Percentiles rank a stretch among this genome's conserved stretches.
Conservation (phyloP, 1,140 invertebrate species). For the Drosophila ananassae region DNA sequence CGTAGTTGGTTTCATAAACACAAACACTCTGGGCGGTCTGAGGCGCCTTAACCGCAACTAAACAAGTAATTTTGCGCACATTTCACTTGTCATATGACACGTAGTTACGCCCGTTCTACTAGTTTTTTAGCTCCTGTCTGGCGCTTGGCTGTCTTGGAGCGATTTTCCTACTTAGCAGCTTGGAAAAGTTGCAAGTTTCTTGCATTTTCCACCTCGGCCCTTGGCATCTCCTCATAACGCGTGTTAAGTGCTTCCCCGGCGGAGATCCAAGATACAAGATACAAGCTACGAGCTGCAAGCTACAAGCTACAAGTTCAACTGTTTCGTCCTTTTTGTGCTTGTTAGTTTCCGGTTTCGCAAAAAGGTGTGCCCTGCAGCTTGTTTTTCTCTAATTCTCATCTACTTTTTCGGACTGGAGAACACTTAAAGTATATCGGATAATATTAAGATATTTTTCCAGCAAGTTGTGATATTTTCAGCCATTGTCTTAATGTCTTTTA, state of each 20-base stretch:
- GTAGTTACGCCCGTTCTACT: conserved; percentile 45
- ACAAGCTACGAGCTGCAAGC: conserved; percentile 18
- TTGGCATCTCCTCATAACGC: conserved; percentile 53
- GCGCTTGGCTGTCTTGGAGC: conserved; percentile 56
- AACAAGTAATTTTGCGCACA: conserved; percentile 81
- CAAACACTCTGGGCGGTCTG: neutral
- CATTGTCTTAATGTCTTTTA: conserved; percentile 67
- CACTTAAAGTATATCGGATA: conserved; percentile 41
- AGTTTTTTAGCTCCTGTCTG: conserved; percentile 20
- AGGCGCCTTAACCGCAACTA: conserved; percentile 66
- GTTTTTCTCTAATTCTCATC: neutral
- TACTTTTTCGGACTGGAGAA: conserved; percentile 14
- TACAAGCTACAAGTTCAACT: conserved; percentile 50
- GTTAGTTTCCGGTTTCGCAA: conserved; percentile 56
- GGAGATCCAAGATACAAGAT: conserved; percentile 54
- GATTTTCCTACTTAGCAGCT: conserved; percentile 74
- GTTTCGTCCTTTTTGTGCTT: conserved; percentile 46
- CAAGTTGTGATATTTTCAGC: conserved; percentile 19
- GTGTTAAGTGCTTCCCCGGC: conserved; percentile 60
- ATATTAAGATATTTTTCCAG: conserved; percentile 46
- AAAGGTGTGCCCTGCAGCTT: conserved; percentile 49
- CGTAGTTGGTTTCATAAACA: conserved; percentile 24
- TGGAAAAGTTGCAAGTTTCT: conserved; percentile 67
- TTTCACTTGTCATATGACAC: conserved; percentile 81
- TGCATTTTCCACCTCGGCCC: conserved; percentile 22